Base-by-base conservation (phyloP, 2,888 invertebrate genomes). In the Athalia cordata region DNA sequence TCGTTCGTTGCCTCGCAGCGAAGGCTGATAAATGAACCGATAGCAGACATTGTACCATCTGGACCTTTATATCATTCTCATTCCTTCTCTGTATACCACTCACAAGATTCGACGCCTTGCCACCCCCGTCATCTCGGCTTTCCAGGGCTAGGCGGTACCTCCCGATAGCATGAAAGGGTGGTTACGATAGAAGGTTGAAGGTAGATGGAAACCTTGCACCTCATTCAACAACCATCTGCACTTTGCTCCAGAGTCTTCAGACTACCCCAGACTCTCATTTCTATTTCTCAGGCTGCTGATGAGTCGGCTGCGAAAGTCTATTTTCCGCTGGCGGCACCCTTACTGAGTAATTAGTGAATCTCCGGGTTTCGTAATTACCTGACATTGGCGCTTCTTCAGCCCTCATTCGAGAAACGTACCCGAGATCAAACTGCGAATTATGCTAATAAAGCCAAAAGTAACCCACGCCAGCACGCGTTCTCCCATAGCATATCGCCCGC, bases 1-100 rank as follows among this genome's bases (percentile, higher is more conserved):
- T 77, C 74, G 80, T 79, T 77, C 76, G 81, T 79, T 83, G 83
- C 77, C 81, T 80, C 81, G 80, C 81, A 82, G 81, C 86, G 86
- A 88, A 85, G 85, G 80, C 86, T 85, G 89, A 89, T 89, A 89
- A 89, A 89, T 89, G 89, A 89, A 88, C 83, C 87, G 89, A 89
- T 89, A 89, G 84, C 83, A 75, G 85, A 83, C 84, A 87, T 89
- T 89, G 88, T 87, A 79, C 81, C 87, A 85, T 85, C 85, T 85
- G 84, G 82, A 87, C 85, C 87, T 87, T 87, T 86, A 83, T 86
- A 84, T 84, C 84, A 83, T 80, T 83, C 77, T 55, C 79, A 75
- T 75, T 62, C 75, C 64, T 62, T 75, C 75, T 43, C 62, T 9
- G 62, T 64, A 29, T 45, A 50, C 29, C n/a, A 74, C 75, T 72